These are phyloP conservation scores for Troilus luridus DNA, from an alignment of 2,888 invertebrate species.

Conservation along the genomic window DNA sequence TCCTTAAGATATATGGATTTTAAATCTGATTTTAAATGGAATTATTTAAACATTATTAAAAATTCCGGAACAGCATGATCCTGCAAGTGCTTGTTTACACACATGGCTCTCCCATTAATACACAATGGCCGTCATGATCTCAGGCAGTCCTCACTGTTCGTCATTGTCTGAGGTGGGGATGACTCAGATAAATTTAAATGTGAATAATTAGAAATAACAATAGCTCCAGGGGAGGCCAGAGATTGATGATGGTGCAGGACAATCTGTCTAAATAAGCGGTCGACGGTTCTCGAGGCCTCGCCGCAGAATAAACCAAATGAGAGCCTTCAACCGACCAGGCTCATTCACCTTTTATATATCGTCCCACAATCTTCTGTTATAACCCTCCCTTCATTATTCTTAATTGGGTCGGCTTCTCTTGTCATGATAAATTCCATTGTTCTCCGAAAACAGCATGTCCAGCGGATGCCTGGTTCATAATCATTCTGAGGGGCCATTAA, in stretches of 20 bases:
- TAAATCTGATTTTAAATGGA: not conserved
- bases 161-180: constrained; percentile 44
- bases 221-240: not conserved
- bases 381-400: constrained; percentile 37
- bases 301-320: constrained; percentile 33
- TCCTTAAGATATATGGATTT: too few relatives aligned
- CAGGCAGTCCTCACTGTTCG: not conserved
- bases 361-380: constrained; percentile 42
- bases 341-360: constrained; percentile 26
- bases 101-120: constrained; percentile 57
- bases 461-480: not conserved
- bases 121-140: constrained; percentile 23
- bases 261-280: constrained; percentile 54
- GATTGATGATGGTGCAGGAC: constrained; percentile 44
- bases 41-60: not conserved
- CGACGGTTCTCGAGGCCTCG: not conserved
- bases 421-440: constrained; percentile 34
- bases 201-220: constrained; percentile 45
- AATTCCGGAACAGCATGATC: not conserved
- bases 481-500: not conserved
- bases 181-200: constrained; percentile 57
- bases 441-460: not conserved
- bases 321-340: not conserved
- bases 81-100: constrained; percentile 63
- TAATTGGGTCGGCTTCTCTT: constrained; percentile 8